Percentiles rank a stretch among this genome's conserved stretches.
Evolutionary conservation across 2,797 vertebrate genomes (phyloP).

Genomic region (Coracias cyanogaster): DNA sequence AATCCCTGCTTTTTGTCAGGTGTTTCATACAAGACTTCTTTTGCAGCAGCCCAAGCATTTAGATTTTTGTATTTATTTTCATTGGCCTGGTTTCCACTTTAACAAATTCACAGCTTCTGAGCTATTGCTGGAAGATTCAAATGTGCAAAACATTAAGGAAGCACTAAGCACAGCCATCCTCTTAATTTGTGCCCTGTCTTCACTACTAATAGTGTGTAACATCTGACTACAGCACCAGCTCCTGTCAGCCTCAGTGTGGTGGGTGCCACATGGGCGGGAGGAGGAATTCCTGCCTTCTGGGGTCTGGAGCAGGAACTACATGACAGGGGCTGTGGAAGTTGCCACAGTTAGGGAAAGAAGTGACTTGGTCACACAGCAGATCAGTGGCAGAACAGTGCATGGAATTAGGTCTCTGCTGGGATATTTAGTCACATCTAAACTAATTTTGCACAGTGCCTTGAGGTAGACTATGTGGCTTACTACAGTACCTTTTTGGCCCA

Average conservation of each 20-base stretch:
- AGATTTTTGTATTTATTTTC: constrained; percentile 40
- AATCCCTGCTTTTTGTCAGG: constrained; percentile 35
- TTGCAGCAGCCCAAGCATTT: constrained; percentile 22
- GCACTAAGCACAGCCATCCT: background rate
- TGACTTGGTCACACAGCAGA: background rate
- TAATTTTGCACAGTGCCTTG: background rate
- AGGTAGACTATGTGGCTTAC: constrained; percentile 30
- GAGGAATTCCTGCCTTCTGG: background rate
- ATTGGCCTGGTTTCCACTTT: constrained; percentile 42
- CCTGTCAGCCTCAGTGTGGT: background rate
- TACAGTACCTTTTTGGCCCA: background rate
- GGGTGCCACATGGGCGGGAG: background rate
- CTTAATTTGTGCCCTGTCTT: background rate
- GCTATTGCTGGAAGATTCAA: constrained; percentile 32
- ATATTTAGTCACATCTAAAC: constrained; percentile 23
- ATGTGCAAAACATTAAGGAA: constrained; percentile 5
- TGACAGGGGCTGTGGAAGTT: background rate
- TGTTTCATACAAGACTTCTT: constrained; percentile 30
- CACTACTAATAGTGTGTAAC: background rate
- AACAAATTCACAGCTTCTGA: constrained; percentile 58
- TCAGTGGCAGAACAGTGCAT: background rate
- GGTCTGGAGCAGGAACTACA: background rate
- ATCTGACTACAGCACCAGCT: background rate
- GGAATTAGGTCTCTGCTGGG: constrained; percentile 12
- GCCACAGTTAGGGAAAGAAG: background rate